These are phyloP conservation scores for Hydropsyche betteni DNA, from an alignment of 2,888 invertebrate genomes.

Conservation along the genomic window DNA sequence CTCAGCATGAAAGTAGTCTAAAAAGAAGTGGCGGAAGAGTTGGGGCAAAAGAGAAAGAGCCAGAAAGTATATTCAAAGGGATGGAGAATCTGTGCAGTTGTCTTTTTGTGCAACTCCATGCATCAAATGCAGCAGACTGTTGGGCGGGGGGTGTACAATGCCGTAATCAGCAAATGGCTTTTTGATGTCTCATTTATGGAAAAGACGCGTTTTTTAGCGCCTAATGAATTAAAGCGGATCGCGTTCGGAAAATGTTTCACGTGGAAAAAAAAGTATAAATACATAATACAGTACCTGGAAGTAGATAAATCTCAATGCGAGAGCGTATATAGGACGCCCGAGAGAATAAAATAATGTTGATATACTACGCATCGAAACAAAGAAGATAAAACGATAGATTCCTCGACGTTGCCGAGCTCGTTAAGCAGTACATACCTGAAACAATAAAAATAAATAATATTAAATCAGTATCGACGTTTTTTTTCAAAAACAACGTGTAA, in stretches of 20 bases:
- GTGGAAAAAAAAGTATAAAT: not conserved
- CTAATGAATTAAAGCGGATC: constrained; percentile 22
- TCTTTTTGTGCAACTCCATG: constrained; percentile 47
- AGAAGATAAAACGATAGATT: constrained; percentile 41
- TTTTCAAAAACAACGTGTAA: not conserved
- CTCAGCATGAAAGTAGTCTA: constrained; percentile 5
- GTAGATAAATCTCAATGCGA: constrained; percentile 31
- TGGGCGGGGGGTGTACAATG: constrained; percentile 42
- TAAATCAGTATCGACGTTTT: not conserved
- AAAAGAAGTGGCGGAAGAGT: too few species aligned
- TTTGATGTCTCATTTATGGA: constrained; percentile 50
- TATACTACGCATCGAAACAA: constrained; percentile 42
- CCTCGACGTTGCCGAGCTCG: not conserved
- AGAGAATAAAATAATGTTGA: constrained; percentile 45
- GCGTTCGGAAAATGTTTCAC: too few species aligned
- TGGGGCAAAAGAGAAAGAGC: not conserved
- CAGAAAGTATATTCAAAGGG: constrained; percentile 1
- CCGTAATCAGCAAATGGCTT: constrained; percentile 52
- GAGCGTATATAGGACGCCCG: constrained; percentile 12
- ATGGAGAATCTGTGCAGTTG: constrained; percentile 33
- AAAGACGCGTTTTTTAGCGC: constrained; percentile 22
- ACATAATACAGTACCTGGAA: not conserved
- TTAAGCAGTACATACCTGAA: constrained; percentile 40
- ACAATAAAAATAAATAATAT: constrained; percentile 41
- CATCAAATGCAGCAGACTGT: constrained; percentile 44